Percentiles rank a stretch among this genome's conserved stretches.
Evolutionary conservation across 2,888 invertebrate species (phyloP).

Genomic region (Alcis repandata): DNA sequence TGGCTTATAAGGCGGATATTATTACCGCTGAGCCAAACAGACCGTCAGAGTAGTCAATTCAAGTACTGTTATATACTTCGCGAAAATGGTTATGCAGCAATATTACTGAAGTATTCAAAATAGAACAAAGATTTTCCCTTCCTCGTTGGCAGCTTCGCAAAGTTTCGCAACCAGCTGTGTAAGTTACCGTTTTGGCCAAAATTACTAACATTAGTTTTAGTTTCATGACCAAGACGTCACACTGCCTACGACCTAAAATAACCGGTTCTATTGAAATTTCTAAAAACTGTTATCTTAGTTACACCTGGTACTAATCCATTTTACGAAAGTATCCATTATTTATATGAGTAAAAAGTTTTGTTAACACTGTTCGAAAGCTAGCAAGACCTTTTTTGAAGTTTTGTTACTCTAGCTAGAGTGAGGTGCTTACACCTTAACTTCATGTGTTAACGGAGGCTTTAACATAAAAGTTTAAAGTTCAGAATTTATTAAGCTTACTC

Average conservation of each 20-base stretch:
- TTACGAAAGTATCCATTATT: not conserved
- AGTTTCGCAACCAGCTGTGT: no score
- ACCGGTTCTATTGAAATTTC: not conserved
- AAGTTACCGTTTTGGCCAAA: no score
- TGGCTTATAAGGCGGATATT: no score
- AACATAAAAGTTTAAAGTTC: not conserved
- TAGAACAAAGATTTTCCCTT: no score
- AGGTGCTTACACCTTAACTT: constrained; percentile 10
- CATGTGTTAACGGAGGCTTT: constrained; percentile 4
- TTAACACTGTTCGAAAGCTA: constrained; percentile 13
- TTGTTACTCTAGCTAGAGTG: not conserved
- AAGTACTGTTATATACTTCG: no score
- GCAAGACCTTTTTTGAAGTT: constrained; percentile 14
- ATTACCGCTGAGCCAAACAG: no score
- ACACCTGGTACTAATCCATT: not conserved
- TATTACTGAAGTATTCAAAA: no score
- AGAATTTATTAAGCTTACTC: not conserved
- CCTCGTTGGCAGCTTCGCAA: no score
- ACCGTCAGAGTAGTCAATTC: no score
- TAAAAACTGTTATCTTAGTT: not conserved
- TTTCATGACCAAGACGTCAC: not conserved
- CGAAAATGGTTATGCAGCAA: no score
- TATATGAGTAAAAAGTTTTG: constrained; percentile 9
- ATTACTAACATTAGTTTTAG: no score
- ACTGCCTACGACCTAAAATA: no score